phyloP scores from a whole-genome alignment of 2,888 invertebrate species.

The Leptinotarsa juncta region DNA sequence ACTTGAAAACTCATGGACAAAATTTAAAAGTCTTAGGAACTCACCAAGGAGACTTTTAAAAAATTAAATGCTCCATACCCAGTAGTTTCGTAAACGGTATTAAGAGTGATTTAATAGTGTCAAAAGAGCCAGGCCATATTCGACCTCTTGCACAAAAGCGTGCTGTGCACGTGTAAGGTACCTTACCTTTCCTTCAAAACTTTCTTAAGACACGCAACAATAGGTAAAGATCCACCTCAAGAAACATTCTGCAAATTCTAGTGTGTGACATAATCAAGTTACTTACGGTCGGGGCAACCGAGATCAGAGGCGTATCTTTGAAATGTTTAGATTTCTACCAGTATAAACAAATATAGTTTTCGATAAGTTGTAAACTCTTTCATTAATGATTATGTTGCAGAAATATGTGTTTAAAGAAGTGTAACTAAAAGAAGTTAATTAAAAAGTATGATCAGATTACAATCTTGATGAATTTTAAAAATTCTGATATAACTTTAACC shows the following conservation, averaged over 20 bases:
- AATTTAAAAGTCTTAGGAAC: neutral
- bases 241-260: constrained; percentile 25
- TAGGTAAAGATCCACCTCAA: constrained; percentile 23
- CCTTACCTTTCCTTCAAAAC: constrained; percentile 21
- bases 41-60: constrained; percentile 4
- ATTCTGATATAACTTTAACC: no score
- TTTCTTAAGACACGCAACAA: constrained; percentile 27
- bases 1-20: neutral
- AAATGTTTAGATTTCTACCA: neutral
- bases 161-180: constrained; percentile 20
- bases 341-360: neutral
- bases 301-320: neutral
- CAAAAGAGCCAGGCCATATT: constrained; percentile 17
- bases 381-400: neutral
- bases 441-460: no score
- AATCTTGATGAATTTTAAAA: no score
- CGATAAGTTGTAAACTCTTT: neutral
- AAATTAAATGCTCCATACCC: constrained; percentile 12
- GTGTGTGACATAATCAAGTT: constrained; percentile 25
- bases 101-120: neutral
- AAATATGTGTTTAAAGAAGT: no score
- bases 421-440: no score
- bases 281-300: constrained; percentile 13
- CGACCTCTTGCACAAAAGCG: constrained; percentile 12
- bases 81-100: constrained; percentile 9